These are phyloP conservation scores for Synanthedon myopaeformis DNA, from an alignment of 2,888 invertebrate genomes.

Conservation along the genomic window DNA sequence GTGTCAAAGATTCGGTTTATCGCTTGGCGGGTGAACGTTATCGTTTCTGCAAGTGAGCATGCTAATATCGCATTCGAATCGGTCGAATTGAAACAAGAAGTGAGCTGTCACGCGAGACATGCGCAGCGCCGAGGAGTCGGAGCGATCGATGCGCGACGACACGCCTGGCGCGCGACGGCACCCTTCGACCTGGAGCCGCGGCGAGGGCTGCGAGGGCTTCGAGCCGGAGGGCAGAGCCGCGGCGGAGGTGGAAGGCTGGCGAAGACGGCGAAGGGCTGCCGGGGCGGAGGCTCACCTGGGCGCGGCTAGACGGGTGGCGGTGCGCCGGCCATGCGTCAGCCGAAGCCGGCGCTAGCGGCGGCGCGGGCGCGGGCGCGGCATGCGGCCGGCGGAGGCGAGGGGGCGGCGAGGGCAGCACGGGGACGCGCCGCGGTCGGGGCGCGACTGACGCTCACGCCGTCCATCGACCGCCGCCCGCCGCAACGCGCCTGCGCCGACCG, in stretches of 20 bases:
- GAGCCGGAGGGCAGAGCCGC: slow-evolving; percentile 2
- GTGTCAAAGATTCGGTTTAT: no score
- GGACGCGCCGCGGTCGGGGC: slow-evolving; percentile 39
- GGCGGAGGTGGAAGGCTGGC: background rate
- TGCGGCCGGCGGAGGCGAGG: slow-evolving; percentile 32
- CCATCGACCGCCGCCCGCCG: slow-evolving; percentile 16
- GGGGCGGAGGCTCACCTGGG: slow-evolving; percentile 23
- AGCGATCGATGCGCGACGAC: background rate
- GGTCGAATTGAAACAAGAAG: no score
- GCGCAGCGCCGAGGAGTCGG: background rate
- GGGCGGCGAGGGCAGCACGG: slow-evolving; percentile 30
- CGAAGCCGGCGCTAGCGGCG: slow-evolving; percentile 46
- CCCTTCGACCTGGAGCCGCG: background rate
- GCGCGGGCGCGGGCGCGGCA: slow-evolving; percentile 39
- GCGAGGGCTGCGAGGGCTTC: background rate
- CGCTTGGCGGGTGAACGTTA: no score
- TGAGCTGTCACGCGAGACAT: no score
- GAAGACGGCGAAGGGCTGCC: background rate
- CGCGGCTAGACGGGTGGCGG: slow-evolving; percentile 21
- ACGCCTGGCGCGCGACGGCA: slow-evolving; percentile 9
- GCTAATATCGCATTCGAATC: no score
- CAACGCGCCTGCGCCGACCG: slow-evolving; percentile 4
- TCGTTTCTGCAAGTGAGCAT: no score
- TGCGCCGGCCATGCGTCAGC: slow-evolving; percentile 27
- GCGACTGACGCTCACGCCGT: slow-evolving; percentile 31